Conservation (phyloP, 1,140 invertebrate species). For the Aplysia californica region DNA sequence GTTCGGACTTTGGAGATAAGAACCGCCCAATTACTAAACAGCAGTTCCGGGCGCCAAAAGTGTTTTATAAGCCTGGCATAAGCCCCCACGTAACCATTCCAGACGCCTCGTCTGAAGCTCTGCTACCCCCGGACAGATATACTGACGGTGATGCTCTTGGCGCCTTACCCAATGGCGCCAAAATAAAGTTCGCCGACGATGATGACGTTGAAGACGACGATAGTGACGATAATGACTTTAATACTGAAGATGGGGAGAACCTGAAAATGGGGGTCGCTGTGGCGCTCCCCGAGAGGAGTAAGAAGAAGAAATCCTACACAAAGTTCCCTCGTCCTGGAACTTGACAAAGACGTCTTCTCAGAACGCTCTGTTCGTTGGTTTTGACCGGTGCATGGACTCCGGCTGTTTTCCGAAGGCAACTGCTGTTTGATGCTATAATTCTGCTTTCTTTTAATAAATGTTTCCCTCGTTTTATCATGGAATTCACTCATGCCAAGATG, state of each 20-base stretch:
- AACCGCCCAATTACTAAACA: neutral
- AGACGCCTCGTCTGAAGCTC: neutral
- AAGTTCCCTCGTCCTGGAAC: too few relatives aligned
- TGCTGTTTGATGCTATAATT: too few relatives aligned
- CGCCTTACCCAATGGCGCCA: neutral
- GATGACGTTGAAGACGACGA: slow-evolving; percentile 34
- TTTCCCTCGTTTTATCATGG: too few relatives aligned
- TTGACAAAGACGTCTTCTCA: too few relatives aligned
- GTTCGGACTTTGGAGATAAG: neutral
- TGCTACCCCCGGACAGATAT: neutral
- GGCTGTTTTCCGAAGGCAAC: too few relatives aligned
- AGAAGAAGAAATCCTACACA: slow-evolving; percentile 14
- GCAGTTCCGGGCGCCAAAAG: neutral
- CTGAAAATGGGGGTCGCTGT: neutral
- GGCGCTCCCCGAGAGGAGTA: neutral
- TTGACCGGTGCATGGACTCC: too few relatives aligned
- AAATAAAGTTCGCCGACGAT: neutral
- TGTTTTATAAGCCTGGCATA: slow-evolving; percentile 10
- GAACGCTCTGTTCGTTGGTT: too few relatives aligned
- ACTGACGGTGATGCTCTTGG: neutral
- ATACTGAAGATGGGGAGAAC: neutral
- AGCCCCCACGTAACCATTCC: neutral
- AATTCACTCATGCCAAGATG: too few relatives aligned
- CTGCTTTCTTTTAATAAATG: too few relatives aligned
- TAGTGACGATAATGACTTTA: slow-evolving; percentile 18